Percentiles rank a stretch among this genome's conserved stretches.
Conservation (phyloP, 2,888 invertebrate genomes). For the Agriopis aurantiaria region DNA sequence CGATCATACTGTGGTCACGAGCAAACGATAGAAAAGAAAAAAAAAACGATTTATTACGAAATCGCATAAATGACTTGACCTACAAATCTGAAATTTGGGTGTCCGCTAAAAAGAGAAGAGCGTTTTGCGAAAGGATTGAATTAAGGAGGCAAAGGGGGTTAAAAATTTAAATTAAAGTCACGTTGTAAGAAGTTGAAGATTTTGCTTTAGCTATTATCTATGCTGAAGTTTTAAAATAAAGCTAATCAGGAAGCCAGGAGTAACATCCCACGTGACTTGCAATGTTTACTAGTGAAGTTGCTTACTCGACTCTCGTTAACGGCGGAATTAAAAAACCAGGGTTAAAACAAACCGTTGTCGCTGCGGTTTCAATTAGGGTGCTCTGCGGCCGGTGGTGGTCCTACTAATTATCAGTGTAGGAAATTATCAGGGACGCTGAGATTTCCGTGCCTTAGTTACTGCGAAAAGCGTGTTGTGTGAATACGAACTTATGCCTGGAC, state of each 20-base stretch:
- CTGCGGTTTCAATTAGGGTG: slow-evolving; percentile 74
- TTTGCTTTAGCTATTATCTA: neutral
- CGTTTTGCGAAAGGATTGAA: no score
- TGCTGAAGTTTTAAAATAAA: slow-evolving; percentile 11
- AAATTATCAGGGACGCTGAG: slow-evolving; percentile 23
- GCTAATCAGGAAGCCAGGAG: neutral
- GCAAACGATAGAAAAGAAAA: no score
- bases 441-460: slow-evolving; percentile 1
- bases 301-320: slow-evolving; percentile 61
- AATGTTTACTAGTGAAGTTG: slow-evolving; percentile 31
- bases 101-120: no score
- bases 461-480: slow-evolving; percentile 8
- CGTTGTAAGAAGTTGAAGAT: neutral
- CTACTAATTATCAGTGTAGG: slow-evolving; percentile 59
- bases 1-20: no score
- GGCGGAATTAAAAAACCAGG: slow-evolving; percentile 50
- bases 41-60: no score
- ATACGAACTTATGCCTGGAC: neutral
- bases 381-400: slow-evolving; percentile 43
- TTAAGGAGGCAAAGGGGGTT: no score
- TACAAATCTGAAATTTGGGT: no score
- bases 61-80: no score
- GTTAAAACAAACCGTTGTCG: slow-evolving; percentile 58
- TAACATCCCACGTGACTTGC: slow-evolving; percentile 21
- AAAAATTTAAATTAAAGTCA: neutral